Evolutionary conservation across 1,140 invertebrate genomes (phyloP).

Genomic region (Brachionus paranguensis): DNA sequence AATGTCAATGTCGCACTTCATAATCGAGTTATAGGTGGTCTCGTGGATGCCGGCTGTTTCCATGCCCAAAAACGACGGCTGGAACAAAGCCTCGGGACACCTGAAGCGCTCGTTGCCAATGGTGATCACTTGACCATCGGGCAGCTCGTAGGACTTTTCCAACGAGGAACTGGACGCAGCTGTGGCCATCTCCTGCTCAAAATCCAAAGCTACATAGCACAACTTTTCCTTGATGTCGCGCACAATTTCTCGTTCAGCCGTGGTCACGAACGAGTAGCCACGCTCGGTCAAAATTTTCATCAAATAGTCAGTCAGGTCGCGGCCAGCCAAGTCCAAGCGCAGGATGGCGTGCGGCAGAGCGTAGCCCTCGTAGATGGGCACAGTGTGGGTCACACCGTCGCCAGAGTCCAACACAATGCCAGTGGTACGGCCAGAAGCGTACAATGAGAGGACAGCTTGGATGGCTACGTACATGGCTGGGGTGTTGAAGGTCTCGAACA

Average conservation of each 20-base stretch:
- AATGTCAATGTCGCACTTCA: conserved; percentile 90
- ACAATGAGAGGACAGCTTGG: conserved; percentile 82
- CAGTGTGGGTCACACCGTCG: conserved; percentile 89
- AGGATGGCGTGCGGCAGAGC: conserved; percentile 70
- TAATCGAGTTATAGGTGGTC: conserved; percentile 62
- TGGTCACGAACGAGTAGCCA: conserved; percentile 92
- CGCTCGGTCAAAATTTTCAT: conserved; percentile 94
- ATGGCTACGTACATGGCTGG: conserved; percentile 62
- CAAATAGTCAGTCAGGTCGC: conserved; percentile 89
- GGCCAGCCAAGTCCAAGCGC: conserved; percentile 82
- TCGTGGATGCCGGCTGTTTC: conserved; percentile 46
- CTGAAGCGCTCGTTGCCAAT: conserved; percentile 90
- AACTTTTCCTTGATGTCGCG: conserved; percentile 84
- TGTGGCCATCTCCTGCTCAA: conserved; percentile 88
- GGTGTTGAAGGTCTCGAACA: conserved; percentile 45
- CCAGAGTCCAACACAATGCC: conserved; percentile 86
- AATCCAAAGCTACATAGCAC: conserved; percentile 82
- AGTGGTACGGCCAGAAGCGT: conserved; percentile 87
- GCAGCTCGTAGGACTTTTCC: conserved; percentile 82
- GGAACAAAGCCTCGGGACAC: conserved; percentile 90
- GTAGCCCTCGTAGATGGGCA: conserved; percentile 83
- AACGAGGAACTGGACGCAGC: conserved; percentile 79
- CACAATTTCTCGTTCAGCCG: conserved; percentile 81
- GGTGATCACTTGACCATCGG: conserved; percentile 88
- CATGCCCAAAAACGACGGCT: conserved; percentile 50